Base-by-base conservation (phyloP, 2,888 invertebrate species). In the Anoplius nigerrimus region DNA sequence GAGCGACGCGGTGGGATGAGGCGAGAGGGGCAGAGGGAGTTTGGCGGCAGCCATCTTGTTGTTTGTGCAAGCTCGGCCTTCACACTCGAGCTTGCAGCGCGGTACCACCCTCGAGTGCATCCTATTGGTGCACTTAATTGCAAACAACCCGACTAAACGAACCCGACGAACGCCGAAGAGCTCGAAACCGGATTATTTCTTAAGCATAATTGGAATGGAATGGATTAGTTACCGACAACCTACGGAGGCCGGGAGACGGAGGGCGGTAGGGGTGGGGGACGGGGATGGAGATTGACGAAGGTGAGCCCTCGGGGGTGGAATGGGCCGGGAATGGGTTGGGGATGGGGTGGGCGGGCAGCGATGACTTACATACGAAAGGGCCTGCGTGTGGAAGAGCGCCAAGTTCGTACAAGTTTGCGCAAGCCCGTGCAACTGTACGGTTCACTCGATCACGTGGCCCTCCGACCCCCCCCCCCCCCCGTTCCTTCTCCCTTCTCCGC, bases 51-150 rank as follows among this genome's bases (percentile, higher is more conserved):
- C 86, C 87, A 86, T 87, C 82, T 87, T 86, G 86, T 87, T 87
- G 87, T 87, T 87, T 87, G 86, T 84, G 85, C 84, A 86, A 86
- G 81, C 83, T 82, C 82, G 77, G 79, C 80, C 78, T 75, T 80
- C 76, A 79, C 79, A 82, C 79, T 81, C 78, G 79, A 74, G 76
- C 74, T 76, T 71, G 62, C 62, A 63, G 63, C 55, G 66, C 43
- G 67, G 68, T 74, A 71, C 75, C 79, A 74, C 61, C 70, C 70
- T 68, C 74, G 42, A 69, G 63, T 72, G 69, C 54, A 62, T 68
- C 58, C 79, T 62, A 74, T 69, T 66, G 71, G 69, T 51, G 67
- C 71, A 66, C 58, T 72, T 78, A 78, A 78, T 79, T 74, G 74
- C 74, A 63, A 74, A 74, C 67, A 76, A 79, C 74, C 34, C 63